phyloP scores from a whole-genome alignment of 2,888 invertebrate species.

The Heliconius charithonia region DNA sequence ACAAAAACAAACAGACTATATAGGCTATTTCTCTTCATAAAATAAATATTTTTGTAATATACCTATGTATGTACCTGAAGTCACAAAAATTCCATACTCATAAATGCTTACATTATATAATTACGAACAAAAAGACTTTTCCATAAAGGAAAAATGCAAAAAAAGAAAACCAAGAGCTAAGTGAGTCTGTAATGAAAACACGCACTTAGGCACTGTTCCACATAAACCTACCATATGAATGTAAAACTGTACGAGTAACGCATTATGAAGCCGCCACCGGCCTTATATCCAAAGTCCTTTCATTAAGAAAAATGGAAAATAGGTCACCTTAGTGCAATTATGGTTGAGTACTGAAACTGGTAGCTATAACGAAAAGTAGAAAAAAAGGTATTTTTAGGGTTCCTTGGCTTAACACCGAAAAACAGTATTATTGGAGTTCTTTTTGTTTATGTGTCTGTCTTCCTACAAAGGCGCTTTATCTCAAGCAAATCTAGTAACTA shows the following conservation, averaged over 20 bases:
- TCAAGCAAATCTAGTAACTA: too few species aligned
- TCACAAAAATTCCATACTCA: background rate
- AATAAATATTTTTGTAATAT: background rate
- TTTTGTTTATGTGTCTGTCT: background rate
- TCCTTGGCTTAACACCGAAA: background rate
- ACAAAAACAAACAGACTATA: too few species aligned
- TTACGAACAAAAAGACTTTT: background rate
- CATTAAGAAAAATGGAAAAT: constrained; percentile 28
- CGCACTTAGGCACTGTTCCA: constrained; percentile 20
- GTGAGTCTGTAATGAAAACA: constrained; percentile 21
- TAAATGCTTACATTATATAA: constrained; percentile 8
- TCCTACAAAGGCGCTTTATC: background rate
- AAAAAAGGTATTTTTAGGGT: background rate
- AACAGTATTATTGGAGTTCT: background rate
- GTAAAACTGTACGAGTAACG: constrained; percentile 21
- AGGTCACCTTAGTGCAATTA: constrained; percentile 31
- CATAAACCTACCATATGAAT: constrained; percentile 15
- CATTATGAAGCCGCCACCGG: constrained; percentile 11
- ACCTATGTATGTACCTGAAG: background rate
- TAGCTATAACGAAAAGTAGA: constrained; percentile 8
- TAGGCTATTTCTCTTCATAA: too few species aligned
- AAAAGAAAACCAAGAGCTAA: constrained; percentile 4
- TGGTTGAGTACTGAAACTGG: constrained; percentile 18
- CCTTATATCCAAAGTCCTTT: constrained; percentile 20
- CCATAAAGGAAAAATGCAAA: background rate